Base-by-base conservation (phyloP, 2,888 invertebrate species). In the Xanthia icteritia region DNA sequence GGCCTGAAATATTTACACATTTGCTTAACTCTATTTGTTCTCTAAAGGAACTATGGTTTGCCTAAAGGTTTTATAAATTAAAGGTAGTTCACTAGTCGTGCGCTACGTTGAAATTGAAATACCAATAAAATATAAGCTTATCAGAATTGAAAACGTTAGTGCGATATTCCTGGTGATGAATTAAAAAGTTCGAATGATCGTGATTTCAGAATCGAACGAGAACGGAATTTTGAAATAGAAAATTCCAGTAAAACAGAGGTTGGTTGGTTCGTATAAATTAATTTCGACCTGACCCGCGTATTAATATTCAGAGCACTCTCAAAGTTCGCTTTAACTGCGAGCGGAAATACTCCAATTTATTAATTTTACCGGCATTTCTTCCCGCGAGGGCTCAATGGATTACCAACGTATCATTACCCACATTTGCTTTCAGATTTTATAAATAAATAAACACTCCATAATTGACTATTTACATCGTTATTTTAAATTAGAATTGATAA, bases 221-320 rank as follows among this genome's bases (percentile, higher is more conserved):
- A 90, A 90, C 90, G 88, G 93, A 95, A 95, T 95, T 94, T 93
- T 90, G 91, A 94, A 94, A 95, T 93, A 93, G 93, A 93, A 93
- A 94, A 94, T 93, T 93, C 90, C 91, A 90, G 91, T 93, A 92
- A 93, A 94, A 94, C 94, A 93, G 93, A 93, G 93, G 92, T 93
- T 93, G 92, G 92, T 92, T 90, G 94, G 93, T 93, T 93, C 91
- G 94, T 94, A 95, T 95, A 95, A 96, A 95, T 96, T 96, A 95
- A 95, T 96, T 95, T 94, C 89, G 90, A 90, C 90, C 94, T 94
- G 95, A 94, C 94, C 94, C 93, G 93, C 92, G 93, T 95, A 95
- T 96, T 96, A 95, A 96, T 95, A 96, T 96, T 96, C 95, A 95
- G 94, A 93, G 93, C 96, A 94, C 95, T 95, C 94, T 90, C 94